Base-by-base conservation (phyloP, 2,797 vertebrate genomes). In the Chloroceryle inda region DNA sequence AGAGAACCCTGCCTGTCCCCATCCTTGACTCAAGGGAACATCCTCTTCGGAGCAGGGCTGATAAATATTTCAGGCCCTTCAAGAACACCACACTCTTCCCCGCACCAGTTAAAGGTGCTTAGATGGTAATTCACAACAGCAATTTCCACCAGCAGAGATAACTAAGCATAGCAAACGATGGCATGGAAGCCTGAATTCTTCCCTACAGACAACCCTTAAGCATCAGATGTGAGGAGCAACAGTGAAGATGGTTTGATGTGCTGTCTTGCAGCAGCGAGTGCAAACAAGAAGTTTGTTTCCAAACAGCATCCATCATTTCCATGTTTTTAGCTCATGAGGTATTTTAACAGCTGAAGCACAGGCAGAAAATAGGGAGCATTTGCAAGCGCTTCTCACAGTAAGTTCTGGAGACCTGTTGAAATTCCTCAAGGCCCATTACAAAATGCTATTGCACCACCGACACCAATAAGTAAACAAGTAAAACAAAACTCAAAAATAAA, bases 201-300 rank as follows among this genome's bases (percentile, higher is more conserved):
- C 79, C 56, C 58, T 7, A 29, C 7, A 3, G 52, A 50, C 8
- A 10, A 11, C 2, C n/a, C 14, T 31, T 6, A 23, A 68, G 23
- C 26, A 67, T 18, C 13, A 24, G 23, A 13, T 5, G 5, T 62
- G 33, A 21, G 13, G 27, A 50, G 19, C 58, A 29, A 27, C 0
- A 1, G 19, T 9, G 20, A 7, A 27, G 37, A 6, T 1, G 17
- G 35, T 26, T 69, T 26, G 3, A 11, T 1, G 18, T 22, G 9
- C 42, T 19, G 40, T 23, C 31, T 56, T 3, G 0, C 58, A 76
- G 76, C 3, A 17, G 5, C 5, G 26, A 49, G 45, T 5, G 35
- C 68, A 56, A 44, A 42, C 37, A 73, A 9, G 5, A 2, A 9
- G 13, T 31, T 26, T 45, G 27, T 35, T 85, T 71, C 21, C 21